A percentile compares a stretch with the other conserved stretches of the same genome.
phyloP scores from a whole-genome alignment of 2,797 vertebrate genomes.

The Clarias fuscus region DNA sequence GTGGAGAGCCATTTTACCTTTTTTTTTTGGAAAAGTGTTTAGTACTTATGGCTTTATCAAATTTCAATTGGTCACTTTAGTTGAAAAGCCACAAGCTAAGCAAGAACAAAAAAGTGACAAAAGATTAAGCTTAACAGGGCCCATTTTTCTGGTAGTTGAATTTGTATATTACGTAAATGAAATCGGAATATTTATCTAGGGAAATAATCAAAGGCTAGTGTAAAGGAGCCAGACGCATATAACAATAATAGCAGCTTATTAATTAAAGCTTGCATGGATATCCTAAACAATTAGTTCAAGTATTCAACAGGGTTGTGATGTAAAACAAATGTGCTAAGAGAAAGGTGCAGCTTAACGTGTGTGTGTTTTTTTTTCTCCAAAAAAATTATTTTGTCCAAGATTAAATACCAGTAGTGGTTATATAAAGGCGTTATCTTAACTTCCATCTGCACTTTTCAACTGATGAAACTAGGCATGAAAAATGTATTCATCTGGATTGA shows the following conservation, averaged over 20 bases:
- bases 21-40: background rate
- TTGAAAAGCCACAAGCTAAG: background rate
- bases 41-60: background rate
- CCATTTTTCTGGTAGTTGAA: background rate
- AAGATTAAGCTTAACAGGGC: background rate
- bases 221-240: background rate
- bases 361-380: background rate
- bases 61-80: background rate
- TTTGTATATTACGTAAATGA: background rate
- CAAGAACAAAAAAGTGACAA: background rate
- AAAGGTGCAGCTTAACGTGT: background rate
- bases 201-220: background rate
- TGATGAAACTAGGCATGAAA: background rate
- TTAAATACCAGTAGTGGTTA: background rate
- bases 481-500: background rate
- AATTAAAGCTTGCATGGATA: background rate
- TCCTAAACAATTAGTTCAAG: background rate
- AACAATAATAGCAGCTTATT: background rate
- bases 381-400: background rate
- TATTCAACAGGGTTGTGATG: background rate
- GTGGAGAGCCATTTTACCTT: background rate
- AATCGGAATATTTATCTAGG: background rate
- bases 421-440: background rate
- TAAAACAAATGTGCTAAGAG: constrained; percentile 4
- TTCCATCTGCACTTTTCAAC: background rate